Percentiles rank a stretch among this genome's conserved stretches.
phyloP scores from a whole-genome alignment of 2,888 invertebrate genomes.

The Bembecia ichneumoniformis region DNA sequence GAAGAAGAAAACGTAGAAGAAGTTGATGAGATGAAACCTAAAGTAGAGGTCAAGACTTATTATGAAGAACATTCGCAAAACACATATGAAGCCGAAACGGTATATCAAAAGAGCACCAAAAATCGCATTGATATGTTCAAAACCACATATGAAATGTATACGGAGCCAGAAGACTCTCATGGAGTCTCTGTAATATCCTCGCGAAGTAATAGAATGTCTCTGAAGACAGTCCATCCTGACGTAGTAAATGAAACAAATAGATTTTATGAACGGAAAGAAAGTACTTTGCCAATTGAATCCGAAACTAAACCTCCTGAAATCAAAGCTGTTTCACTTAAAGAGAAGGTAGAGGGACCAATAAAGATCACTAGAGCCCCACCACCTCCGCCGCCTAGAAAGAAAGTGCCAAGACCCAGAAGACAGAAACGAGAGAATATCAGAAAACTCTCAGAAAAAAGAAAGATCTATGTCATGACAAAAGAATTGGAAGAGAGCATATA shows the following conservation, averaged over 20 bases:
- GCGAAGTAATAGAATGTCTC: constrained; percentile 31
- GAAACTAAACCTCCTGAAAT: not conserved
- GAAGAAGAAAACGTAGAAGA: not conserved
- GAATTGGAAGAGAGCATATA: constrained; percentile 38
- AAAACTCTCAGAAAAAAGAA: constrained; percentile 41
- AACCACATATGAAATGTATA: constrained; percentile 50
- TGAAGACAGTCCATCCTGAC: constrained; percentile 18
- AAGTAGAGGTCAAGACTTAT: constrained; percentile 59
- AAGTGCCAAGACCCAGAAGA: constrained; percentile 27
- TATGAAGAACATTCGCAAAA: constrained; percentile 43
- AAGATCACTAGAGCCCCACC: constrained; percentile 45
- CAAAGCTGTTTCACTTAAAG: not conserved
- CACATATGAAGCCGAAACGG: constrained; percentile 48
- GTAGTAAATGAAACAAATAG: constrained; percentile 47
- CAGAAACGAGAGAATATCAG: constrained; percentile 47
- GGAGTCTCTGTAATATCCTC: constrained; percentile 48
- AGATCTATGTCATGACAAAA: constrained; percentile 49
- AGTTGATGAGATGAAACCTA: constrained; percentile 29
- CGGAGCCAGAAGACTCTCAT: constrained; percentile 49
- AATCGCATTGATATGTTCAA: constrained; percentile 64
- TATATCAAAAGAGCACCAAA: constrained; percentile 60
- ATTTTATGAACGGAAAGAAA: constrained; percentile 32
- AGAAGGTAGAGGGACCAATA: constrained; percentile 48
- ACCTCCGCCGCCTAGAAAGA: constrained; percentile 24
- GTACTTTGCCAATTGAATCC: not conserved